phyloP scores from a whole-genome alignment of 1,140 invertebrate genomes.

The Drosophila rufa region DNA sequence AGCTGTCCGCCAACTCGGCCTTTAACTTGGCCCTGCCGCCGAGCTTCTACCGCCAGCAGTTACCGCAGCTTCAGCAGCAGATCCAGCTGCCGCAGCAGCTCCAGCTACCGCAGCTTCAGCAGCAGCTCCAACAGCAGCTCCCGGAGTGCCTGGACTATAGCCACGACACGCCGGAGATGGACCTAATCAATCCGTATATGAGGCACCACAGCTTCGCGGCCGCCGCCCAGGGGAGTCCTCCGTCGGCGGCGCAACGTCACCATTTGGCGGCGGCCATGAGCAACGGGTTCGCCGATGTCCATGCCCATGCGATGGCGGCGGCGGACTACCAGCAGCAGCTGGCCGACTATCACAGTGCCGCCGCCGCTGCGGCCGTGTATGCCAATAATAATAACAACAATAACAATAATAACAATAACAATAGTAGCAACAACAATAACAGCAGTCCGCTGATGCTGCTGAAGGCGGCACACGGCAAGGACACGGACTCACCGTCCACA shows the following conservation, averaged over 20 bases:
- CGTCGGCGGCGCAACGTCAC: slow-evolving; percentile 71
- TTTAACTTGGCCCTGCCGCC: slow-evolving; percentile 78
- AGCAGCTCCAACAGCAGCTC: slow-evolving; percentile 22
- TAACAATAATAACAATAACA: slow-evolving; percentile 57
- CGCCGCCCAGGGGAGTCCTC: slow-evolving; percentile 67
- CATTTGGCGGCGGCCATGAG: slow-evolving; percentile 66
- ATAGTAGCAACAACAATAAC: slow-evolving; percentile 71
- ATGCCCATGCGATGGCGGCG: slow-evolving; percentile 73
- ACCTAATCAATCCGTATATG: slow-evolving; percentile 84
- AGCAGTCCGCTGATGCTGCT: slow-evolving; percentile 72
- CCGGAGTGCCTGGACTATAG: slow-evolving; percentile 49
- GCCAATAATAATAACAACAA: slow-evolving; percentile 71
- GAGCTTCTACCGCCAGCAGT: slow-evolving; percentile 55
- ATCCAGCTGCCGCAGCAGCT: slow-evolving; percentile 25
- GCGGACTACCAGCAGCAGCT: slow-evolving; percentile 79
- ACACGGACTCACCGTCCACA: slow-evolving; percentile 75
- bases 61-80: slow-evolving; percentile 28
- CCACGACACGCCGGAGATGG: slow-evolving; percentile 67
- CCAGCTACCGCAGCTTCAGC: slow-evolving; percentile 19
- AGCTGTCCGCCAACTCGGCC: slow-evolving; percentile 78
- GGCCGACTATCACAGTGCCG: slow-evolving; percentile 80
- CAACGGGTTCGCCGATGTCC: slow-evolving; percentile 71
- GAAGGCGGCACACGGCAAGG: slow-evolving; percentile 64
- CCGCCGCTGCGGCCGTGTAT: slow-evolving; percentile 76
- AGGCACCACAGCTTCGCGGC: slow-evolving; percentile 78